Evolutionary conservation across 2,888 invertebrate genomes (phyloP).

Genomic region (Pilophorus perplexus): DNA sequence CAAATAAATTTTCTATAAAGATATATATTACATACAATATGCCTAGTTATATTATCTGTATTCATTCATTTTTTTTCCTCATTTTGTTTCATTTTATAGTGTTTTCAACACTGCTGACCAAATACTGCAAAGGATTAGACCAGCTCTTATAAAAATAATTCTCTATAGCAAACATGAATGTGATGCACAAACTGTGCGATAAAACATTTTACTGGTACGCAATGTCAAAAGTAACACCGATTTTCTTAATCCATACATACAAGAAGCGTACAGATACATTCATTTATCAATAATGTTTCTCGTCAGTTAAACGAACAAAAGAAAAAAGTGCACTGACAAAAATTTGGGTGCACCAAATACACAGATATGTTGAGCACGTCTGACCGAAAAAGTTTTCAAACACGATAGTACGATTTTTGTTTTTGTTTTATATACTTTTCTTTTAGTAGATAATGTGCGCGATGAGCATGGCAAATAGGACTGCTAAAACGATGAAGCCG

Average conservation of each 20-base stretch:
- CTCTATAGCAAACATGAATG: conserved; percentile 36
- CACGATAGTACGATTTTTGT: conserved; percentile 1
- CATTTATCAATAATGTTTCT: not conserved
- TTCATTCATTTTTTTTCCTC: conserved; percentile 44
- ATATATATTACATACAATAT: conserved; percentile 30
- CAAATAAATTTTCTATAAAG: conserved; percentile 43
- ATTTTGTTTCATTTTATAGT: conserved; percentile 45
- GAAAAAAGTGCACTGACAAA: not conserved
- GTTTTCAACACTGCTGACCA: conserved; percentile 45
- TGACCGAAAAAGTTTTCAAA: conserved; percentile 4
- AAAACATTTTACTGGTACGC: conserved; percentile 32
- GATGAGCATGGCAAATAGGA: conserved; percentile 62
- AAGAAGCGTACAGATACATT: not conserved
- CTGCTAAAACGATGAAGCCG: conserved; percentile 61
- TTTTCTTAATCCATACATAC: not conserved
- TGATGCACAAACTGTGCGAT: conserved; percentile 34
- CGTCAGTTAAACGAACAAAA: too few species aligned
- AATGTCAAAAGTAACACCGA: conserved; percentile 30
- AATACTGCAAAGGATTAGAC: conserved; percentile 32
- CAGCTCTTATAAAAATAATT: conserved; percentile 35
- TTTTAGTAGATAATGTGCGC: conserved; percentile 55
- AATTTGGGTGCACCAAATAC: not conserved
- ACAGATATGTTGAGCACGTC: conserved; percentile 18
- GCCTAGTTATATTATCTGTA: conserved; percentile 34
- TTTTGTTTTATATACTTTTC: not conserved